Evolutionary conservation across 2,888 invertebrate genomes (phyloP), one percentile per base, ranked within the genome.

Genomic region (Panopea generosa): DNA sequence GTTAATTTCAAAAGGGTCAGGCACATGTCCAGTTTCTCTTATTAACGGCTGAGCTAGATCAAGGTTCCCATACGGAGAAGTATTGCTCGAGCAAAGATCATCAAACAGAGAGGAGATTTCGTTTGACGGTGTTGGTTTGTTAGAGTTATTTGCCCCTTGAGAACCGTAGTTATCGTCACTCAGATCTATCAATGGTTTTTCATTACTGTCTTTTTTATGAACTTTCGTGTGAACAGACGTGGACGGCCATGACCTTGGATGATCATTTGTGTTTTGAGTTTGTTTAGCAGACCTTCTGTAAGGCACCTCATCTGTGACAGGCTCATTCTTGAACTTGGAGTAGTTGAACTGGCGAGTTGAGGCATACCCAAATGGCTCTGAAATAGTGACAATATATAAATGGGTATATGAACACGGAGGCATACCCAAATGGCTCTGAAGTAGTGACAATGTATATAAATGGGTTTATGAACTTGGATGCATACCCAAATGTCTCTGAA

Each of bases 251-350:
- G 61, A 33, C 33, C 11, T 33, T 11, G 33, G 33, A 33, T 33
- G 33, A 11, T 33, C 11, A 7, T 33, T 4, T 4, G 33, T 33
- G 4, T 11, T 11, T 33, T 33, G 33, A 27, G 55, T 18, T 27
- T 40, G 49, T 47, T 61, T 24, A n/a, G 22, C 53, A 38, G 27
- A 62, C 20, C 53, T 70, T 56, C 4, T 62, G 43, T 65, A 33
- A 20, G n/a, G 67, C n/a, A 66, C 72, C 11, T 72, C 80, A 22
- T 91, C 80, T 24, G 90, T 85, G 0, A 88, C 90, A 22, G 93
- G 90, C 82, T 97, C 97, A 90, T 97, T 97, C 68, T 95, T 94
- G 26, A 98, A 94, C 90, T 97, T 97, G 85, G 95, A 95, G 90
- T 98, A 91, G 65, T 86, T 87, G 63, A 89, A 90, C 67, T 88